A percentile compares a stretch with the other conserved stretches of the same genome.
phyloP scores from a whole-genome alignment of 2,888 invertebrate species.

The Mimumesa dahlbomi region DNA sequence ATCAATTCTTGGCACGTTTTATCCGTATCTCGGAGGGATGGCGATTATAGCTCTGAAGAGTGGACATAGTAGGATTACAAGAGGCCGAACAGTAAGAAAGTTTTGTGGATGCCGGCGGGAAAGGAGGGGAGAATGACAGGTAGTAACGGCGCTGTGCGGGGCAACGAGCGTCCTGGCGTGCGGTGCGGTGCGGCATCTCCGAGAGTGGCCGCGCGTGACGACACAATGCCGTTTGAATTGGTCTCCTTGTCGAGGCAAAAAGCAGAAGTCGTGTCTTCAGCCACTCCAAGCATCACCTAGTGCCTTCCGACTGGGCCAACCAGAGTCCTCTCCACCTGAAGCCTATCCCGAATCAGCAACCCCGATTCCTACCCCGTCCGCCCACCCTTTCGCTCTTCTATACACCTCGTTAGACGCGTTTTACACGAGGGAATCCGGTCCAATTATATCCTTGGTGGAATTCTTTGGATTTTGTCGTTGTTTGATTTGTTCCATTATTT shows the following conservation, averaged over 20 bases:
- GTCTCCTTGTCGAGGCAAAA: conserved; percentile 60
- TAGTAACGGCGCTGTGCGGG: conserved; percentile 65
- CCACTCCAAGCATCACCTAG: conserved; percentile 26
- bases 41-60: too few relatives aligned
- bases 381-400: conserved; percentile 92
- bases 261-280: conserved; percentile 30
- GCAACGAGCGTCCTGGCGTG: too few relatives aligned
- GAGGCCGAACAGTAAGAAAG: conserved; percentile 36
- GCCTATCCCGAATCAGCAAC: conserved; percentile 71
- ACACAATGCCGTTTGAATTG: conserved; percentile 76
- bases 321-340: conserved; percentile 59
- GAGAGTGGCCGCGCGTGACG: conserved; percentile 78
- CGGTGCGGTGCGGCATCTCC: too few relatives aligned
- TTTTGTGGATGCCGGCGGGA: conserved; percentile 35
- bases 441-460: too few relatives aligned
- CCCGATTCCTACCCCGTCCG: conserved; percentile 81
- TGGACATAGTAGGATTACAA: not conserved
- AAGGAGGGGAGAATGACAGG: conserved; percentile 46
- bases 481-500: too few relatives aligned
- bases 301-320: not conserved
- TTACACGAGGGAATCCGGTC: too few relatives aligned
- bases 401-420: conserved; percentile 84
- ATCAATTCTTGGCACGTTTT: conserved; percentile 8
- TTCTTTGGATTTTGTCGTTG: too few relatives aligned
- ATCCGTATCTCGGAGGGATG: not conserved